Evolutionary conservation across 2,113 vertebrate genomes (phyloP).

Genomic region (Mormoops blainvillei): DNA sequence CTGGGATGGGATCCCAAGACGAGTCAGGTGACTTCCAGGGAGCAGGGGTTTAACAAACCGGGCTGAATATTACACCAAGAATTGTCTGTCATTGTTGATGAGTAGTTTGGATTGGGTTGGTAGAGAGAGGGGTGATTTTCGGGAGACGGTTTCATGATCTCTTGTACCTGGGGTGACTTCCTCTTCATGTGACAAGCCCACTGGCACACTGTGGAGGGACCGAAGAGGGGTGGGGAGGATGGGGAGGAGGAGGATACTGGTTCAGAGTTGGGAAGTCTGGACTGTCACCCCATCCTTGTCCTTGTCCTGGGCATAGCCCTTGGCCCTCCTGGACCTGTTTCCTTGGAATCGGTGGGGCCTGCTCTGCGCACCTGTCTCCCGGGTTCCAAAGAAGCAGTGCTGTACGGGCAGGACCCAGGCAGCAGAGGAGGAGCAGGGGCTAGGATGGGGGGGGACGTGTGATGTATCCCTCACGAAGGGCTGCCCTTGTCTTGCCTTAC

Average conservation of each 20-base stretch:
- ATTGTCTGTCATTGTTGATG: rapidly evolving
- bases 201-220: not conserved
- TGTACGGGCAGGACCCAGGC: not conserved
- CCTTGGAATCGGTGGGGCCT: not conserved
- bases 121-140: not conserved
- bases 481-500: not conserved
- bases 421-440: not conserved
- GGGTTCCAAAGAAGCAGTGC: not conserved
- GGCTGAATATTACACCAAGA: not conserved
- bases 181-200: rapidly evolving
- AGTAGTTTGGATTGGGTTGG: no score
- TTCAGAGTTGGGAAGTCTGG: not conserved
- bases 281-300: not conserved
- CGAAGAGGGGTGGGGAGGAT: rapidly evolving
- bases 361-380: not conserved
- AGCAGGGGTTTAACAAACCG: not conserved
- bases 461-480: not conserved
- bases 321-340: not conserved
- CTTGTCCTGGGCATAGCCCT: not conserved
- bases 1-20: not conserved
- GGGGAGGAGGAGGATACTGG: not conserved
- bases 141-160: not conserved
- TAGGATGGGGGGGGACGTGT: rapidly evolving
- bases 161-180: not conserved
- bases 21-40: rapidly evolving